phyloP scores from a whole-genome alignment of 2,113 vertebrate genomes.

The Tragelaphus imberbis region DNA sequence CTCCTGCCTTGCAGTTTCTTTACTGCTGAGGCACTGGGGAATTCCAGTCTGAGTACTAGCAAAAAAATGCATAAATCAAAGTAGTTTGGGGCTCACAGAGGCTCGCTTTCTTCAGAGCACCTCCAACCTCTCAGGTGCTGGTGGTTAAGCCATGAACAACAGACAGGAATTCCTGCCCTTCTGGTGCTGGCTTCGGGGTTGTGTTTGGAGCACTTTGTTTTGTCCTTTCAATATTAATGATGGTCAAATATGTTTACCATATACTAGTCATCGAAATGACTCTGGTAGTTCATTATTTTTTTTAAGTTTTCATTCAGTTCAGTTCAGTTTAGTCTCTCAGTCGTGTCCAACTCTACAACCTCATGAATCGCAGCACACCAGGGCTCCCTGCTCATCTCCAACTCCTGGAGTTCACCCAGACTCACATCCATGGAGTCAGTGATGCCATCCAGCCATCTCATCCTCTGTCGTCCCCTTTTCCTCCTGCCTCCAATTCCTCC shows the following conservation, averaged over 20 bases:
- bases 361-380: too few relatives aligned
- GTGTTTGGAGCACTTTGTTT: neutral
- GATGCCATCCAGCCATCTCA: too few relatives aligned
- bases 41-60: neutral
- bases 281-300: conserved; percentile 47
- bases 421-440: too few relatives aligned
- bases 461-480: too few relatives aligned
- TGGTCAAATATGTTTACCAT: neutral
- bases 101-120: neutral
- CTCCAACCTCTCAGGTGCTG: neutral
- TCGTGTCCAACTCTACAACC: too few relatives aligned
- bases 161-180: neutral
- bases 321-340: too few relatives aligned
- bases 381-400: too few relatives aligned
- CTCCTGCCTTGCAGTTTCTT: neutral
- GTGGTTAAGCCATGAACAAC: neutral
- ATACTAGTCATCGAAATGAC: neutral
- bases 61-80: neutral
- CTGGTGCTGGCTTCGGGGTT: neutral
- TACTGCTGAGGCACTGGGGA: neutral
- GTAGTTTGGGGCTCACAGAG: neutral
- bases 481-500: too few relatives aligned
- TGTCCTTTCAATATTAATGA: neutral
- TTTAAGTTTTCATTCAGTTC: too few relatives aligned
- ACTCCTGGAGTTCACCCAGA: too few relatives aligned